Evolutionary conservation across 64 coral and sea anemone species (phyloP), one percentile per base, ranked within the genome.

Genomic region (Cladopsammia gracilis): DNA sequence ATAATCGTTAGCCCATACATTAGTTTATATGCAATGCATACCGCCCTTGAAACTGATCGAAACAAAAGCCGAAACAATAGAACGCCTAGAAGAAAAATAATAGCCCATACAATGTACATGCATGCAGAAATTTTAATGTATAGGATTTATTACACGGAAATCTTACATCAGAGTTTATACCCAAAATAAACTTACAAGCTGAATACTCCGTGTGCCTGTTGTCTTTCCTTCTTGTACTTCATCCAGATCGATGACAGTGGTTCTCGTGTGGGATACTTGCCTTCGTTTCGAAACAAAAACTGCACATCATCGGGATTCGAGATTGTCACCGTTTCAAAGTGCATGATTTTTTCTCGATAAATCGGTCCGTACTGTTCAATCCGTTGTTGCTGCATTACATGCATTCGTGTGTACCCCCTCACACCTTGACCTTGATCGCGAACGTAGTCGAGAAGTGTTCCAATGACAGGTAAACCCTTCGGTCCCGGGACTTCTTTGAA

Each of bases 211-310:
- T 87, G 18, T 1, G 58, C 70, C 10, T 48, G 93, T 43, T 86
- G 20, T 62, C 62, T 71, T 0, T 91, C 88, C 5, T 86, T 13
- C 45, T 95, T 95, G 73, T 95, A 95, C 25, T 87, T 79, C 3
- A 47, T 58, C 93, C 93, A 95, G 6, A 95, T 22, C 5, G 70
- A 71, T 0, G 71, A 19, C 15, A 12, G 19, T 15, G 93, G 88
- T 70, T 95, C 88, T 51, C 93, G 56, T 10, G 25, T 15, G 3
- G 93, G 93, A n/a, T 77, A 91, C n/a, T 95, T 83, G 18, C 88
- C 93, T 58, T 95, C 93, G 73, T 95, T 65, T 22, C 82, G 93
- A 70, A 91, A 95, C 72, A 95, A 62, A 10, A 58, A 51, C 58
- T 91, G 70, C 2, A 95, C 73, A 70, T 88, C 88, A 7, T 95